phyloP scores from a whole-genome alignment of 2,888 invertebrate genomes.

The Eudemis profundana region DNA sequence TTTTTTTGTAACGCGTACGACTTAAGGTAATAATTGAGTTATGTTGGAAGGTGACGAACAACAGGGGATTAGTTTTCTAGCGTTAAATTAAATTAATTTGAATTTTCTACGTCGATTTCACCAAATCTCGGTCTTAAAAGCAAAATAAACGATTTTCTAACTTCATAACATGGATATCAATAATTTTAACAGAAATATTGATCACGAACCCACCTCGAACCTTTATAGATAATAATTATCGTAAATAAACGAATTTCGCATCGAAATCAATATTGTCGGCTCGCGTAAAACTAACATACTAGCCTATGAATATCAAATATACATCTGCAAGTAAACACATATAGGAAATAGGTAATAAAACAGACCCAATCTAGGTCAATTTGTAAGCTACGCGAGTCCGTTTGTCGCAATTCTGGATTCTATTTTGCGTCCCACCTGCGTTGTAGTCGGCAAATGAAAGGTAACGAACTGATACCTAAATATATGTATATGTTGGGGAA shows the following conservation, averaged over 20 bases:
- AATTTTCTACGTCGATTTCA: not conserved
- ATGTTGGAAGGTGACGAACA: too few relatives aligned
- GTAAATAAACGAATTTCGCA: too few relatives aligned
- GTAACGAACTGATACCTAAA: slow-evolving; percentile 28
- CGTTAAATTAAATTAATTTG: too few relatives aligned
- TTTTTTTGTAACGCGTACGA: too few relatives aligned
- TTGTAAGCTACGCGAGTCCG: slow-evolving; percentile 37
- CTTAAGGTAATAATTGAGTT: too few relatives aligned
- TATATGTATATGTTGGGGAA: slow-evolving; percentile 24
- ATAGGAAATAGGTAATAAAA: slow-evolving; percentile 35
- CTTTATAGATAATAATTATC: too few relatives aligned
- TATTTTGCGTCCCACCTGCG: slow-evolving; percentile 39
- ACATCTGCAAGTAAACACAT: slow-evolving; percentile 20
- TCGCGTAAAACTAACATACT: slow-evolving; percentile 27
- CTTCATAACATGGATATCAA: too few relatives aligned
- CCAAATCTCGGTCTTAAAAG: too few relatives aligned
- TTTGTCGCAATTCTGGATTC: slow-evolving; percentile 38
- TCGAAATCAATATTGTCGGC: slow-evolving; percentile 2
- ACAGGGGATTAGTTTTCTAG: too few relatives aligned
- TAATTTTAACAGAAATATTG: too few relatives aligned
- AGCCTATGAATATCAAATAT: slow-evolving; percentile 22
- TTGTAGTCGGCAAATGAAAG: slow-evolving; percentile 26
- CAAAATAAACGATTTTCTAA: too few relatives aligned
- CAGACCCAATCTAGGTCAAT: slow-evolving; percentile 32
- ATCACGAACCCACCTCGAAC: too few relatives aligned